phyloP scores from a whole-genome alignment of 2,888 invertebrate genomes.

The Scrobipalpa atriplicella region DNA sequence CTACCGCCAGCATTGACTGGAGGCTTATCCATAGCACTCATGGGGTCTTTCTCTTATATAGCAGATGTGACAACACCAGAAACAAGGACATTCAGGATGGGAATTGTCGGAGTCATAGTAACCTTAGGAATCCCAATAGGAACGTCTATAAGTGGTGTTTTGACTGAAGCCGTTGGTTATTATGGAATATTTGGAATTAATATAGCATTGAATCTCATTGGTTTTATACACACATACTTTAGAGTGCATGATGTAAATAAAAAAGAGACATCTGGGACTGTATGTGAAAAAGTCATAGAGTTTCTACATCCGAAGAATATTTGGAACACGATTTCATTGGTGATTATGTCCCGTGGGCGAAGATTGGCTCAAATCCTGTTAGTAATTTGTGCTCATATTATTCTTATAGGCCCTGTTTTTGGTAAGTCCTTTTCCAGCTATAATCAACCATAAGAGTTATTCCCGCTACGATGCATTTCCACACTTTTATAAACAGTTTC shows the following conservation, averaged over 20 bases:
- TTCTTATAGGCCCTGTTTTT: constrained; percentile 70
- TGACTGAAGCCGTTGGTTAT: constrained; percentile 71
- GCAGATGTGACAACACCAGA: constrained; percentile 83
- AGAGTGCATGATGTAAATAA: constrained; percentile 65
- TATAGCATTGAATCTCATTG: constrained; percentile 57
- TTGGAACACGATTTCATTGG: constrained; percentile 69
- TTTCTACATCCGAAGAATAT: constrained; percentile 68
- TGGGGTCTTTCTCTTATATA: constrained; percentile 84
- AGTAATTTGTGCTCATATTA: constrained; percentile 67
- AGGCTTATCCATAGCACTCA: constrained; percentile 79
- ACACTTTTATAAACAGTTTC: too few relatives aligned
- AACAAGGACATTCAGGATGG: constrained; percentile 84
- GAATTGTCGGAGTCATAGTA: constrained; percentile 80
- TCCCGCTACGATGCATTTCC: too few relatives aligned
- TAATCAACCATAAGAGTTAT: too few relatives aligned
- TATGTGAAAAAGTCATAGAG: constrained; percentile 47
- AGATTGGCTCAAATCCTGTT: constrained; percentile 59
- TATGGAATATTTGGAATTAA: constrained; percentile 71
- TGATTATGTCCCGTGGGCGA: constrained; percentile 55
- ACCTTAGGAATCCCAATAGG: constrained; percentile 78
- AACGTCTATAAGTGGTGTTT: constrained; percentile 75
- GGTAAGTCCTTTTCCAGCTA: constrained; percentile 54
- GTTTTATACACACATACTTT: constrained; percentile 62
- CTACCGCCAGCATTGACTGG: constrained; percentile 82
- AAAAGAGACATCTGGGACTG: constrained; percentile 53